These are phyloP conservation scores for Nysson spinosus DNA, from an alignment of 2,888 invertebrate species.

Conservation along the genomic window DNA sequence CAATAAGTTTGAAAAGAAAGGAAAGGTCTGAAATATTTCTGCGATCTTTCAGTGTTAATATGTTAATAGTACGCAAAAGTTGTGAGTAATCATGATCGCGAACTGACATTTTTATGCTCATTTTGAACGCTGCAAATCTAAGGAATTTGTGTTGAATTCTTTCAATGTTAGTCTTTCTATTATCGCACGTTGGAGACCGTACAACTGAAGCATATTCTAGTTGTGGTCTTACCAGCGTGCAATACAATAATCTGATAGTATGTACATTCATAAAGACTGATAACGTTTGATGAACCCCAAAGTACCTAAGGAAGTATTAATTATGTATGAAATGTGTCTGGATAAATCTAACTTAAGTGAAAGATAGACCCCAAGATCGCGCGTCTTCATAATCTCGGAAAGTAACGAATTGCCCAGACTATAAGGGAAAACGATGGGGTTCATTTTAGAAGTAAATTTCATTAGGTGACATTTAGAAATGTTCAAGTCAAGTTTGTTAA, in stretches of 20 bases:
- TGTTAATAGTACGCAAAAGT: background rate
- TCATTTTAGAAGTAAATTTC: background rate
- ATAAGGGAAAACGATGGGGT: background rate
- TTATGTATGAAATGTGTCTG: too few species aligned
- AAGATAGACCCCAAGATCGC: background rate
- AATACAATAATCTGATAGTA: too few species aligned
- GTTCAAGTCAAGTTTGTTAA: background rate
- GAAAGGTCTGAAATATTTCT: background rate
- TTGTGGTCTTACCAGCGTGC: too few species aligned
- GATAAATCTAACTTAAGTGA: background rate
- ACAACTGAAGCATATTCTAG: too few species aligned
- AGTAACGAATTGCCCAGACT: background rate
- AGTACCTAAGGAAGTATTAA: background rate
- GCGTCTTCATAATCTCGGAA: background rate
- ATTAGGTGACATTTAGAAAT: background rate
- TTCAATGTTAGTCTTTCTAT: too few species aligned
- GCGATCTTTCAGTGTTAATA: background rate
- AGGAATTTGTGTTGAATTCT: too few species aligned
- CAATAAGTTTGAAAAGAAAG: too few species aligned
- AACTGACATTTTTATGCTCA: too few species aligned
- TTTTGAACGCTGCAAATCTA: too few species aligned
- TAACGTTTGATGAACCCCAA: background rate
- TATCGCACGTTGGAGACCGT: too few species aligned
- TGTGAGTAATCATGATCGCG: too few species aligned
- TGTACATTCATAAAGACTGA: background rate